These are phyloP conservation scores for Intoshia linei DNA, from an alignment of 1,140 invertebrate genomes.

Conservation along the genomic window DNA sequence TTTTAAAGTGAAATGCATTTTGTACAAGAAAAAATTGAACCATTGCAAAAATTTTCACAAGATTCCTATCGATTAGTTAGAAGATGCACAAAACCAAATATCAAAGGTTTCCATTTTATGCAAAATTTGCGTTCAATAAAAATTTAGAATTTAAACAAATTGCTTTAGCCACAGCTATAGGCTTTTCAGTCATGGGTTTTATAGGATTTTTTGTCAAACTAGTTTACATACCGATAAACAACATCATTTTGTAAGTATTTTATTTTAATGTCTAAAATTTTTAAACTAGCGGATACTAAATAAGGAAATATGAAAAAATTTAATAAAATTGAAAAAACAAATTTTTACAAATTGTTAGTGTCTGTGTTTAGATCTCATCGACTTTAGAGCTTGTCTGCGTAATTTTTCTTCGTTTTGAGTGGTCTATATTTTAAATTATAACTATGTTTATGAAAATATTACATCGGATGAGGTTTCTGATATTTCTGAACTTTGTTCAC, in stretches of 20 bases:
- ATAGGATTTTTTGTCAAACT: conserved; percentile 99
- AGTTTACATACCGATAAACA: conserved; percentile 98
- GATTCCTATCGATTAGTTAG: conserved; percentile 75
- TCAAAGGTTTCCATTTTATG: conserved; percentile 40
- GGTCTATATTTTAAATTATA: too few species aligned
- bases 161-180: conserved; percentile 89
- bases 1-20: conserved; percentile 58
- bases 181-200: conserved; percentile 98
- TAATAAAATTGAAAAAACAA: too few species aligned
- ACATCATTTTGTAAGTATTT: conserved; percentile 52
- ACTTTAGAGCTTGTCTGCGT: too few species aligned
- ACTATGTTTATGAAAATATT: too few species aligned
- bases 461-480: too few species aligned
- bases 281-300: too few species aligned
- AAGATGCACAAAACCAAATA: conserved; percentile 91
- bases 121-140: conserved; percentile 2
- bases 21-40: conserved; percentile 64
- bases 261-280: too few species aligned
- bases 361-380: too few species aligned
- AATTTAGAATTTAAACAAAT: conserved; percentile 91
- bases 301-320: too few species aligned
- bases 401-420: too few species aligned
- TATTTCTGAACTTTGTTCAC: too few species aligned
- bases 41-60: conserved; percentile 71
- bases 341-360: too few species aligned